Evolutionary conservation across 2,888 invertebrate species (phyloP).

Genomic region (Xestobium rufovillosum): DNA sequence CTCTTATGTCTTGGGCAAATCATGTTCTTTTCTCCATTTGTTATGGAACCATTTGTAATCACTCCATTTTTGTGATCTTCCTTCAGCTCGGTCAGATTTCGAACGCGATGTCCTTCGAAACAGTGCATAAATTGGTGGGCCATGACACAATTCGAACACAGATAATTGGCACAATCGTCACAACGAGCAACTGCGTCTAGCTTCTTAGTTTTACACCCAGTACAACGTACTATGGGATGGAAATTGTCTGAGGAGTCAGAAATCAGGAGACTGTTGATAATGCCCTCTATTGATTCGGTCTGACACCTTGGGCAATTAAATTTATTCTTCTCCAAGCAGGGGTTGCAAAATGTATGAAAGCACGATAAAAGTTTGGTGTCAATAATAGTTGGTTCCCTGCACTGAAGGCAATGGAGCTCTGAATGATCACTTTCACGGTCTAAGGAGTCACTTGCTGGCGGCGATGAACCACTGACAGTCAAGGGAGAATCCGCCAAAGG

Average conservation of each 20-base stretch:
- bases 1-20: constrained; percentile 84
- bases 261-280: constrained; percentile 38
- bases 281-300: constrained; percentile 44
- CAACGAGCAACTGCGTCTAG: constrained; percentile 92
- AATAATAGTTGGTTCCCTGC: constrained; percentile 67
- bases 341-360: constrained; percentile 78
- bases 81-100: constrained; percentile 60
- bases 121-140: constrained; percentile 99
- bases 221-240: constrained; percentile 64
- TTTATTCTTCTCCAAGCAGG: constrained; percentile 72
- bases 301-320: constrained; percentile 67
- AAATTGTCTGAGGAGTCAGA: constrained; percentile 45
- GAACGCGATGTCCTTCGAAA: constrained; percentile 92
- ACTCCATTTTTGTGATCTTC: constrained; percentile 48
- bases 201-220: constrained; percentile 93
- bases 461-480: constrained; percentile 81
- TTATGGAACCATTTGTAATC: constrained; percentile 38
- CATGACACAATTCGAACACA: constrained; percentile 96
- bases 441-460: constrained; percentile 77
- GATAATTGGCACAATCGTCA: constrained; percentile 91
- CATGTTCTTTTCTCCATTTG: constrained; percentile 57
- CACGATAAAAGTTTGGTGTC: constrained; percentile 72
- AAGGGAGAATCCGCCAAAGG: constrained; percentile 61
- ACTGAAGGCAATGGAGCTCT: constrained; percentile 53
- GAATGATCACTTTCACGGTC: constrained; percentile 51